A percentile compares a stretch with the other conserved stretches of the same genome.
These are phyloP conservation scores for Rattus rattus DNA, from an alignment of 2,113 vertebrate genomes.

Conservation along the genomic window DNA sequence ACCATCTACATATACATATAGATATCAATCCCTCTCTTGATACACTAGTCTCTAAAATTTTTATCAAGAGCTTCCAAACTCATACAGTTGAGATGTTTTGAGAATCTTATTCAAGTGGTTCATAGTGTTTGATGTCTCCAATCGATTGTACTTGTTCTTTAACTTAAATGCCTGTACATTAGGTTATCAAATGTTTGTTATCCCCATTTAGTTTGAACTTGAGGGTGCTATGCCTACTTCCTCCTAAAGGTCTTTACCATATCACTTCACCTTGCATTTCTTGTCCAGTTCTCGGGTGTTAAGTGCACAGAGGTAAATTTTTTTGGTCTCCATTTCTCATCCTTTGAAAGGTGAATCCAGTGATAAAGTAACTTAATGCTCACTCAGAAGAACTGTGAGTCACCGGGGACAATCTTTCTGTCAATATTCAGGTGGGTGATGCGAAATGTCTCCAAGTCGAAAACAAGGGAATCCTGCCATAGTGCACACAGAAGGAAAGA, in stretches of 20 bases:
- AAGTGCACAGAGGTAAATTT: not conserved
- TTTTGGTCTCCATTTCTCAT: not conserved
- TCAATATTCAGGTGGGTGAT: not conserved
- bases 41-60: not conserved
- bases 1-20: not conserved
- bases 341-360: not conserved
- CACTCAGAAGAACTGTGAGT: not conserved
- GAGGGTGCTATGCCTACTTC: not conserved
- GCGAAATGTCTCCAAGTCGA: not conserved
- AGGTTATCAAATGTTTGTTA: not conserved
- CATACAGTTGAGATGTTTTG: not conserved
- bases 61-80: not conserved
- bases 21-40: not conserved
- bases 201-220: not conserved
- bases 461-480: not conserved
- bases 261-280: not conserved
- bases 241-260: not conserved
- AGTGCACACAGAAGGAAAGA: not conserved
- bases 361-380: not conserved
- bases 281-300: not conserved
- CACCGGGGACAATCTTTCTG: slow-evolving; percentile 6
- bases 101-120: not conserved
- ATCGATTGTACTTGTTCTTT: not conserved
- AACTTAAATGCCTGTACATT: not conserved
- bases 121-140: not conserved